These are phyloP conservation scores for Danio albolineatus DNA, from an alignment of 2,797 vertebrate genomes.

Conservation along the genomic window DNA sequence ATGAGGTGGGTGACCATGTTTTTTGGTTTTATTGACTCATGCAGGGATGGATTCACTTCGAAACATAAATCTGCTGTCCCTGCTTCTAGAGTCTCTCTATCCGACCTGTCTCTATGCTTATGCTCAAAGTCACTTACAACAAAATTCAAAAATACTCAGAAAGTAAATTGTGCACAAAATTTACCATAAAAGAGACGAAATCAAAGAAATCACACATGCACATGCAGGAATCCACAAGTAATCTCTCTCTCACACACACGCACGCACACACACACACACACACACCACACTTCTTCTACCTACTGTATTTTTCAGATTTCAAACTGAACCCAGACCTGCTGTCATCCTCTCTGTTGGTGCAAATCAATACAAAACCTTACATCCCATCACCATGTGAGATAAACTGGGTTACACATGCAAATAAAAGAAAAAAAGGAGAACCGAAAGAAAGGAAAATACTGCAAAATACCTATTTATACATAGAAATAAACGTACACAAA, in stretches of 20 bases:
- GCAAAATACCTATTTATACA: constrained; percentile 59
- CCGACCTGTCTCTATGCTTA: not conserved
- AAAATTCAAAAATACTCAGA: constrained; percentile 21
- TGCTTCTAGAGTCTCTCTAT: not conserved
- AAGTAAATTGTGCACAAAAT: constrained; percentile 24
- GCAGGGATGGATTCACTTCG: constrained; percentile 32
- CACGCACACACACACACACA: too few relatives aligned
- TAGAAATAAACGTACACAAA: constrained; percentile 53
- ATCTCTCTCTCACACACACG: too few relatives aligned
- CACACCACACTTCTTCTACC: constrained; percentile 50
- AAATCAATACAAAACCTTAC: constrained; percentile 72
- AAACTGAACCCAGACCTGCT: constrained; percentile 58
- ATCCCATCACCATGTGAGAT: constrained; percentile 72
- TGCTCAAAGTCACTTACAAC: constrained; percentile 15
- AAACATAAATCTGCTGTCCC: constrained; percentile 24
- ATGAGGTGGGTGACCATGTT: constrained; percentile 33
- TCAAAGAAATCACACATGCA: constrained; percentile 18
- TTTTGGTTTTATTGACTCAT: constrained; percentile 53
- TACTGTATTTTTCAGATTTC: constrained; percentile 29
- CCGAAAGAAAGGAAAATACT: constrained; percentile 27
- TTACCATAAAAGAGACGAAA: constrained; percentile 5
- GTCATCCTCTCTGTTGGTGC: constrained; percentile 66
- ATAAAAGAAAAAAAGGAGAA: constrained; percentile 50
- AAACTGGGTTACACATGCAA: constrained; percentile 65
- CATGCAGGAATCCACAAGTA: constrained; percentile 4